These are phyloP conservation scores for Drosophila willistoni DNA, from an alignment of 1,140 invertebrate species.

Conservation along the genomic window DNA sequence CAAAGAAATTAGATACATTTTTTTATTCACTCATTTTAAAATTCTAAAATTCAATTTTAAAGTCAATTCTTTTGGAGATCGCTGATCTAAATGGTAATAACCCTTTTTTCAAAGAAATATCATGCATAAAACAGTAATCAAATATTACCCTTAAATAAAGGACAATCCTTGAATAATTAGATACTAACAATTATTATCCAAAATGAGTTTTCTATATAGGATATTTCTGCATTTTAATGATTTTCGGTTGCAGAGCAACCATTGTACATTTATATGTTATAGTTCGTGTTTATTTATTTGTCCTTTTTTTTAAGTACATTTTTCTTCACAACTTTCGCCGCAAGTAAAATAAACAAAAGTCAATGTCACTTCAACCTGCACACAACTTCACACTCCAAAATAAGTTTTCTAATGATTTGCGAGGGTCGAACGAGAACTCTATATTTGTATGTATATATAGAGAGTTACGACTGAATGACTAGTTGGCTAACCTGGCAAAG, in stretches of 20 bases:
- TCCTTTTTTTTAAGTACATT: slow-evolving; percentile 48
- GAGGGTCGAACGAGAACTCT: slow-evolving; percentile 23
- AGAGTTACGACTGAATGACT: slow-evolving; percentile 44
- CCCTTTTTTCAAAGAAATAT: no score
- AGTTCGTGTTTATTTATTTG: slow-evolving; percentile 35
- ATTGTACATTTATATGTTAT: slow-evolving; percentile 23
- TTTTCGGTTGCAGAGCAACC: not conserved
- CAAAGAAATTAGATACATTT: no score
- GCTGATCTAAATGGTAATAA: no score
- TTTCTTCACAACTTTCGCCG: slow-evolving; percentile 27
- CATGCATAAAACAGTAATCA: no score
- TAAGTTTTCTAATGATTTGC: slow-evolving; percentile 59
- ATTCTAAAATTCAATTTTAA: no score
- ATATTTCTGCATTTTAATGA: slow-evolving; percentile 4
- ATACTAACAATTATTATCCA: not conserved
- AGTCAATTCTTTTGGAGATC: no score
- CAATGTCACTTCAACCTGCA: slow-evolving; percentile 64
- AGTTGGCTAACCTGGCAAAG: slow-evolving; percentile 58
- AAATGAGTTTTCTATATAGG: not conserved
- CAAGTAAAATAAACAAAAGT: slow-evolving; percentile 67
- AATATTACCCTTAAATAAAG: no score
- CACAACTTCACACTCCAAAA: slow-evolving; percentile 26
- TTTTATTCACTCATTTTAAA: no score
- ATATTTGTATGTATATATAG: slow-evolving; percentile 14
- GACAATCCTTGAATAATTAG: not conserved